Evolutionary conservation across 1,140 invertebrate genomes (phyloP).

Genomic region (Geopemphigus sp.): DNA sequence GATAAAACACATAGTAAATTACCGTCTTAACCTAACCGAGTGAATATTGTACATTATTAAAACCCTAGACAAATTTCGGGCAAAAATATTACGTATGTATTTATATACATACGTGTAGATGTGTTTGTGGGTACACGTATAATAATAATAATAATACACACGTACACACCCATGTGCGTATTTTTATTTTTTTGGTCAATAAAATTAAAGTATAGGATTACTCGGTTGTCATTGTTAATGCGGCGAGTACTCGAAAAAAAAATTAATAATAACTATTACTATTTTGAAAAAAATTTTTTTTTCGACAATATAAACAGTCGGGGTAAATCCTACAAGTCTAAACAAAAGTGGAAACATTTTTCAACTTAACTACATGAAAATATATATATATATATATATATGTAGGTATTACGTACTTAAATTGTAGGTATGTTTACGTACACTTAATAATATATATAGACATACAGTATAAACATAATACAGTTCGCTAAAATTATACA

Average conservation of each 20-base stretch:
- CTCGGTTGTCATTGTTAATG: too few relatives aligned
- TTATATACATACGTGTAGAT: too few relatives aligned
- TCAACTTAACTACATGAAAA: slow-evolving; percentile 13
- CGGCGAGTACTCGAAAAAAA: too few relatives aligned
- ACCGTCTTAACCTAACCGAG: slow-evolving; percentile 28
- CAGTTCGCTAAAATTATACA: neutral
- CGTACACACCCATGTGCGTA: too few relatives aligned
- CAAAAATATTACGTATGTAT: neutral
- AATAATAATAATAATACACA: too few relatives aligned
- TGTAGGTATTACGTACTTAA: too few relatives aligned
- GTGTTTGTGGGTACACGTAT: too few relatives aligned
- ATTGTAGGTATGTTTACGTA: too few relatives aligned
- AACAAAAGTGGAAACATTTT: neutral
- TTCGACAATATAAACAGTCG: neutral
- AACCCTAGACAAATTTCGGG: slow-evolving; percentile 17
- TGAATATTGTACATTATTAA: slow-evolving; percentile 26
- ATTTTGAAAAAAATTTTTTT: neutral
- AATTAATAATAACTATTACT: too few relatives aligned
- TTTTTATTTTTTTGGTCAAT: too few relatives aligned
- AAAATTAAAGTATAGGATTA: too few relatives aligned
- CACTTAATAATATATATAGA: neutral
- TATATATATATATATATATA: neutral
- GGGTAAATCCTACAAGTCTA: too few relatives aligned
- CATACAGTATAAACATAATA: neutral
- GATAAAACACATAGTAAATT: slow-evolving; percentile 16